Percentiles rank a stretch among this genome's conserved stretches.
phyloP scores from a whole-genome alignment of 2,888 invertebrate species.

The Morpho deidamia region DNA sequence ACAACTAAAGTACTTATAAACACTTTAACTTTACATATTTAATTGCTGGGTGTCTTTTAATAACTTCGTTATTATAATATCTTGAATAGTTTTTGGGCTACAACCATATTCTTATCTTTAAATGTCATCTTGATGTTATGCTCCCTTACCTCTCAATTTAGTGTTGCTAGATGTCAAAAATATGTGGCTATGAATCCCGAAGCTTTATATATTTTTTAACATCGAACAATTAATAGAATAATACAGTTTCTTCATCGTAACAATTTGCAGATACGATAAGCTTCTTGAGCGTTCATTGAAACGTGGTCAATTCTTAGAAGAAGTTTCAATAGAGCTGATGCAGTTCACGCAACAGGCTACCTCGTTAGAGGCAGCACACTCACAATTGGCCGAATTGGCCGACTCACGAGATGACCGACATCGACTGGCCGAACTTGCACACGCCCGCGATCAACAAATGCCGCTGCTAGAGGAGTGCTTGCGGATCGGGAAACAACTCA shows the following conservation, averaged over 20 bases:
- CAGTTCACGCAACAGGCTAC: constrained; percentile 83
- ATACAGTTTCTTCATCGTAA: not conserved
- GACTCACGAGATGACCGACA: constrained; percentile 84
- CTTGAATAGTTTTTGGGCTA: too few relatives aligned
- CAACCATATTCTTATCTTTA: too few relatives aligned
- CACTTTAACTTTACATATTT: too few relatives aligned
- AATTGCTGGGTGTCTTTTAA: too few relatives aligned
- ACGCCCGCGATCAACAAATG: constrained; percentile 80
- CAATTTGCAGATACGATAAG: constrained; percentile 86
- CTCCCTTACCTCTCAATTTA: too few relatives aligned
- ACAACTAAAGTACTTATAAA: too few relatives aligned
- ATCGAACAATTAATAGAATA: too few relatives aligned
- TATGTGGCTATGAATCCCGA: too few relatives aligned
- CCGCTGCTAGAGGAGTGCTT: constrained; percentile 87
- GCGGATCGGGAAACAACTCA: constrained; percentile 87
- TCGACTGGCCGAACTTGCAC: constrained; percentile 75
- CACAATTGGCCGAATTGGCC: constrained; percentile 83
- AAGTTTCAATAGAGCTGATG: constrained; percentile 83
- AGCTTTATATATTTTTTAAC: too few relatives aligned
- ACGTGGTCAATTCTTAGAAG: constrained; percentile 90
- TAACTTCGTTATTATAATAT: too few relatives aligned
- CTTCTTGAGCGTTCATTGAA: constrained; percentile 87
- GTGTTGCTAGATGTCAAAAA: too few relatives aligned
- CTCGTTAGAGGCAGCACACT: constrained; percentile 85
- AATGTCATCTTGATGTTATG: too few relatives aligned